Evolutionary conservation across 2,888 invertebrate species (phyloP).

Genomic region (Nycteola revayana): DNA sequence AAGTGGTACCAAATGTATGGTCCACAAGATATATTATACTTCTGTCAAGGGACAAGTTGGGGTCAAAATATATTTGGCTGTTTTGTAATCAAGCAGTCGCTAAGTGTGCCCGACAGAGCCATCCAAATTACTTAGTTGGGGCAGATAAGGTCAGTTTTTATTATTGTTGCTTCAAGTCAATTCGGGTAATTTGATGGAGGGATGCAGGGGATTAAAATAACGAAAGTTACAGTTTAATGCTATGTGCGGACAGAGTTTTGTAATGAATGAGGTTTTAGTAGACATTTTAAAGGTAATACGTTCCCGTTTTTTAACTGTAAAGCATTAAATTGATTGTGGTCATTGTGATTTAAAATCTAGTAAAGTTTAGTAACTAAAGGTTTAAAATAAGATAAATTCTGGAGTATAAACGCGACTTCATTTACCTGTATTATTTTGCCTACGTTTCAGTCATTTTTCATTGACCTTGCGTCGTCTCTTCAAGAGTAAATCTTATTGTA

Average conservation of each 20-base stretch:
- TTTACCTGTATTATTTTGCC: too few species aligned
- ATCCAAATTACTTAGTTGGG: slow-evolving; percentile 71
- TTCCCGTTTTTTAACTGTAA: too few species aligned
- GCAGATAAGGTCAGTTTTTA: slow-evolving; percentile 74
- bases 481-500: too few species aligned
- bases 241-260: background rate
- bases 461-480: too few species aligned
- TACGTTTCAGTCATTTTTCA: too few species aligned
- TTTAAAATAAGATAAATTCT: too few species aligned
- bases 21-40: slow-evolving; percentile 35
- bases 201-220: slow-evolving; percentile 9
- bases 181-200: slow-evolving; percentile 37
- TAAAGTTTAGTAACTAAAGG: too few species aligned
- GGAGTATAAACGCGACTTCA: too few species aligned
- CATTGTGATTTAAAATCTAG: too few species aligned
- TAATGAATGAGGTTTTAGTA: too few species aligned
- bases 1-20: slow-evolving; percentile 19
- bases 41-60: slow-evolving; percentile 33
- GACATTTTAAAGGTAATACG: too few species aligned
- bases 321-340: too few species aligned
- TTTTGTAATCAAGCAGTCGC: slow-evolving; percentile 61
- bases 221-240: slow-evolving; percentile 12
- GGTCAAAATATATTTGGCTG: slow-evolving; percentile 53
- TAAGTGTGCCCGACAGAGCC: slow-evolving; percentile 56
- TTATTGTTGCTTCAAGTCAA: slow-evolving; percentile 64